Evolutionary conservation across 2,113 vertebrate genomes (phyloP).

Genomic region (Anoplopoma fimbria): DNA sequence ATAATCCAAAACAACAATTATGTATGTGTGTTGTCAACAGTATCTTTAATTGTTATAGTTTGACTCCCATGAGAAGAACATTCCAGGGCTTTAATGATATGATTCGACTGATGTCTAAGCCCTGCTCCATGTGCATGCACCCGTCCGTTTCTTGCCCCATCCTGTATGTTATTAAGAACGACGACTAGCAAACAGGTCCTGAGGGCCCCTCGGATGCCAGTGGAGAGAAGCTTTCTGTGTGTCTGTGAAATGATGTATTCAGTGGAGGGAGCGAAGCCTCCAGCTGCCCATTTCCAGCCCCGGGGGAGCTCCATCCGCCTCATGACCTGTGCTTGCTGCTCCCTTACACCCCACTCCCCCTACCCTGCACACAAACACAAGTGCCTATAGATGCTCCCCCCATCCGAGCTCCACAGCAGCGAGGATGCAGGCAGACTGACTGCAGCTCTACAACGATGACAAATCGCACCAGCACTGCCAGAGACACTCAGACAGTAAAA

Average conservation of each 20-base stretch:
- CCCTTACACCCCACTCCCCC: background rate
- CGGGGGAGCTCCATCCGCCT: slow-evolving; percentile 39
- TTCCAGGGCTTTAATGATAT: background rate
- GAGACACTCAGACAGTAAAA: slow-evolving; percentile 83
- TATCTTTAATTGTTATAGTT: slow-evolving; percentile 24
- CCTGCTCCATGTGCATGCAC: background rate
- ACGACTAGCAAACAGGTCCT: slow-evolving; percentile 51
- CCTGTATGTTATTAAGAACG: slow-evolving; percentile 32
- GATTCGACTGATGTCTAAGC: slow-evolving; percentile 14
- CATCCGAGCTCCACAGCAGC: slow-evolving; percentile 28
- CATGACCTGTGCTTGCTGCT: slow-evolving; percentile 41
- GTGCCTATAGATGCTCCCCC: slow-evolving; percentile 60
- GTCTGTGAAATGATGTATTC: slow-evolving; percentile 67
- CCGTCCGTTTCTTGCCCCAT: slow-evolving; percentile 24
- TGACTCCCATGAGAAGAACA: background rate
- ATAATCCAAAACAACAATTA: background rate
- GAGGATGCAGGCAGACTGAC: slow-evolving; percentile 46
- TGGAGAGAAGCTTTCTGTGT: slow-evolving; percentile 58
- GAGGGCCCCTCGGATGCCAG: slow-evolving; percentile 42
- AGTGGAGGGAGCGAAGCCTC: slow-evolving; percentile 55
- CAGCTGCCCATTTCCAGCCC: slow-evolving; percentile 66
- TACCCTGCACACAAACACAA: slow-evolving; percentile 20
- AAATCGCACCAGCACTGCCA: slow-evolving; percentile 78
- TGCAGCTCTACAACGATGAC: slow-evolving; percentile 77
- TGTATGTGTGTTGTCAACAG: background rate